Evolutionary conservation across 1,140 invertebrate genomes (phyloP).

Genomic region (Zaprionus tsacasi): DNA sequence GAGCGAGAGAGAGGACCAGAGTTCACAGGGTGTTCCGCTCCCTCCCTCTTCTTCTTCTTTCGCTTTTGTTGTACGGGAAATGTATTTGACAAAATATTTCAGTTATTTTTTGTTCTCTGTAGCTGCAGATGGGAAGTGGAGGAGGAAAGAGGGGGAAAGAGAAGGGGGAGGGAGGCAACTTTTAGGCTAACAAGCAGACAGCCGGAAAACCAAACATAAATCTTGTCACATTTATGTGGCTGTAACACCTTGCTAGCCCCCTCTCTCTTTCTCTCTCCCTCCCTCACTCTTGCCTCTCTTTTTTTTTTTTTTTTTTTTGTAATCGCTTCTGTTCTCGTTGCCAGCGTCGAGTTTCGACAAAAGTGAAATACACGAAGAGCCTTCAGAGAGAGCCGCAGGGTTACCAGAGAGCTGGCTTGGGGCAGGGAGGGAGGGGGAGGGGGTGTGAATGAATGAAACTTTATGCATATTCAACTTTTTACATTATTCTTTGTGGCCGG

Average conservation of each 20-base stretch:
- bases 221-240: constrained; percentile 77
- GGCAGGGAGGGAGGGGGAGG: background rate
- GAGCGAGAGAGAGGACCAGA: constrained; percentile 3
- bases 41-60: background rate
- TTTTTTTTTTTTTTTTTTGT: constrained; percentile 34
- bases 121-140: constrained; percentile 41
- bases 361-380: constrained; percentile 33
- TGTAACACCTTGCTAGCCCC: constrained; percentile 57
- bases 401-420: background rate
- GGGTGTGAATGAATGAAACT: constrained; percentile 66
- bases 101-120: constrained; percentile 61
- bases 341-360: constrained; percentile 27
- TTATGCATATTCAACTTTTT: constrained; percentile 81
- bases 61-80: constrained; percentile 31
- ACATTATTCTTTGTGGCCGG: constrained; percentile 77
- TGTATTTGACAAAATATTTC: constrained; percentile 77
- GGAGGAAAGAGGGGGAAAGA: background rate
- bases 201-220: constrained; percentile 76
- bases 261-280: too few relatives aligned
- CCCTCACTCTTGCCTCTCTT: background rate
- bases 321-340: constrained; percentile 27
- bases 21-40: constrained; percentile 11
- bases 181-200: constrained; percentile 79
- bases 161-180: constrained; percentile 58
- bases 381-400: background rate